A percentile compares a stretch with the other conserved stretches of the same genome.
Evolutionary conservation across 2,797 vertebrate species (phyloP).

Genomic region (Rhinoraja longicauda): DNA sequence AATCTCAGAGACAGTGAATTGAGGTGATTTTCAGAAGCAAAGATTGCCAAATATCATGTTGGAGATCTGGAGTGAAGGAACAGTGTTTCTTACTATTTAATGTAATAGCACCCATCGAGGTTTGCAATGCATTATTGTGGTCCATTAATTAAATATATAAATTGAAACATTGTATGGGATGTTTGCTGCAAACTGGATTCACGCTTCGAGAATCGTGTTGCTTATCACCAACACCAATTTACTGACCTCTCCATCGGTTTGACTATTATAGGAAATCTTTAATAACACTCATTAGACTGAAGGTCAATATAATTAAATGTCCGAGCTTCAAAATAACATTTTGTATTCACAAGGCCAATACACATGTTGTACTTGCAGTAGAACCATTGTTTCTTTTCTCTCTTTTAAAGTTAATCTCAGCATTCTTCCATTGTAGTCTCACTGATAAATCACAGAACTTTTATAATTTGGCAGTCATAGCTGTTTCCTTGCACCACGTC

Average conservation of each 20-base stretch:
- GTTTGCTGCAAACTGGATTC: not conserved
- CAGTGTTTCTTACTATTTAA: not conserved
- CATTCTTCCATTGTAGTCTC: conserved; percentile 52
- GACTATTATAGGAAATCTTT: not conserved
- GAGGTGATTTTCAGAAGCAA: not conserved
- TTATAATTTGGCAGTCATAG: conserved; percentile 58
- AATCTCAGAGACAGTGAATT: too few relatives aligned
- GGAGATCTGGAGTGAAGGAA: not conserved
- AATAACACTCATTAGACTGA: not conserved
- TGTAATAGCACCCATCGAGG: not conserved
- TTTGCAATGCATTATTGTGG: not conserved
- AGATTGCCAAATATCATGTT: not conserved
- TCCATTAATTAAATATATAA: not conserved
- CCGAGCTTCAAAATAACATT: not conserved
- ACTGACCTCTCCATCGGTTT: not conserved
- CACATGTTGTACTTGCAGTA: not conserved
- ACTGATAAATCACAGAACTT: conserved; percentile 55
- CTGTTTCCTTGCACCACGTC: conserved; percentile 61
- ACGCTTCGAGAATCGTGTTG: not conserved
- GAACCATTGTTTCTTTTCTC: conserved; percentile 42
- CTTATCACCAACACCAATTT: not conserved
- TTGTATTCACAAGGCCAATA: not conserved
- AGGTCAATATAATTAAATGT: not conserved
- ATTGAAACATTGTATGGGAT: not conserved
- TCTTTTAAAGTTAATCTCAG: conserved; percentile 53